Evolutionary conservation across 2,888 invertebrate genomes (phyloP).

Genomic region (Pantelozetes paolii): DNA sequence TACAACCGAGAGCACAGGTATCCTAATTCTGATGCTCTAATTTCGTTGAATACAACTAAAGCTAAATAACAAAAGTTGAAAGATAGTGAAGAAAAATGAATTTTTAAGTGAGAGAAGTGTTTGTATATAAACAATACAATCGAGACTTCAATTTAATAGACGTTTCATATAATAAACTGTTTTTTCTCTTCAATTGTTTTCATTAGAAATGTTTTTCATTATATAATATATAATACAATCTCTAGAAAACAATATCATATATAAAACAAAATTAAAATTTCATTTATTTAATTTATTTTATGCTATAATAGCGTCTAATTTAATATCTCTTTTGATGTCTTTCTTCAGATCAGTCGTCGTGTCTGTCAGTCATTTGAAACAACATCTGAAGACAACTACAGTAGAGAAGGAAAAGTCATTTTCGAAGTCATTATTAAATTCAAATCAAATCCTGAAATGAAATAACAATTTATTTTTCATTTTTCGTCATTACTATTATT

Average conservation of each 20-base stretch:
- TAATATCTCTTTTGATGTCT: conserved; percentile 7
- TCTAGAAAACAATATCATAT: no score
- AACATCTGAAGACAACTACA: neutral
- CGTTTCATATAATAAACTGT: neutral
- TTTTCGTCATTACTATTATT: no score
- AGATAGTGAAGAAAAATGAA: no score
- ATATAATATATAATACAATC: neutral
- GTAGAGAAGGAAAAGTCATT: neutral
- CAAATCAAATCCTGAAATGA: no score
- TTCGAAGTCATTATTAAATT: neutral
- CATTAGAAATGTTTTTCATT: neutral
- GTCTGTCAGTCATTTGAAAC: neutral
- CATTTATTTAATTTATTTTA: no score
- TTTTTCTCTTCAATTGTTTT: neutral
- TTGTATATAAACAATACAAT: neutral
- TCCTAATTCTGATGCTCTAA: conserved; percentile 21
- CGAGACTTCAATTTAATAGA: neutral
- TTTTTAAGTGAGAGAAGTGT: no score
- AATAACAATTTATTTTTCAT: no score
- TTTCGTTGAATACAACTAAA: neutral
- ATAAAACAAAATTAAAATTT: neutral
- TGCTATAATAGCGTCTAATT: neutral
- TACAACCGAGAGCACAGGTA: neutral
- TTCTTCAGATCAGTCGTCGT: neutral
- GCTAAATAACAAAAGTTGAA: neutral